A percentile compares a stretch with the other conserved stretches of the same genome.
Conservation (phyloP, 2,888 invertebrate genomes). For the Saturnia japonica region DNA sequence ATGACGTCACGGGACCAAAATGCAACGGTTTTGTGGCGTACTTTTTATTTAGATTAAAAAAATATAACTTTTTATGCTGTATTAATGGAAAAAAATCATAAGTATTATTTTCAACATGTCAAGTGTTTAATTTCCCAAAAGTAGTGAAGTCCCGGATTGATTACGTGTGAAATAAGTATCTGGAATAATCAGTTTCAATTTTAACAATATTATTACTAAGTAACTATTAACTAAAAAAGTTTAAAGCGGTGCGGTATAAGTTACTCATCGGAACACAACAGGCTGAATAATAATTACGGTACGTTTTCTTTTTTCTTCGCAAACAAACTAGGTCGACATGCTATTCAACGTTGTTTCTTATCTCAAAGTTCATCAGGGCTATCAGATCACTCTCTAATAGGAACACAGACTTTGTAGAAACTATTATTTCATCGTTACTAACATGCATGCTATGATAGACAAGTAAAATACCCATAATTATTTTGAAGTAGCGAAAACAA, state of each 20-base stretch:
- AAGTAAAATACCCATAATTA: constrained; percentile 7
- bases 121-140: too few relatives aligned
- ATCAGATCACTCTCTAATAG: constrained; percentile 13
- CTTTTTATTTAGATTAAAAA: too few relatives aligned
- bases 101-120: too few relatives aligned
- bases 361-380: constrained; percentile 26
- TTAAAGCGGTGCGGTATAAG: too few relatives aligned
- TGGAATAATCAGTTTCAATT: not conserved
- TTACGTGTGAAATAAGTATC: not conserved
- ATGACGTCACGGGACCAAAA: too few relatives aligned
- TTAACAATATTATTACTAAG: not conserved
- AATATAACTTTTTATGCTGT: too few relatives aligned
- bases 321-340: constrained; percentile 42
- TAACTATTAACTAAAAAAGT: not conserved
- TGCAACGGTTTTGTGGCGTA: too few relatives aligned
- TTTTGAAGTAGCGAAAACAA: not conserved
- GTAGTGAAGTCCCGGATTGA: too few relatives aligned
- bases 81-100: too few relatives aligned
- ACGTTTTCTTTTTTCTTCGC: constrained; percentile 28
- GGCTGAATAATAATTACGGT: not conserved
- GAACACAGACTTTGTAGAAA: constrained; percentile 9
- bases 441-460: constrained; percentile 6
- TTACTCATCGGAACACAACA: not conserved
- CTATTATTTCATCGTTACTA: constrained; percentile 10
- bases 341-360: constrained; percentile 37